Percentiles rank a stretch among this genome's conserved stretches.
Evolutionary conservation across 2,113 vertebrate species (phyloP).

Genomic region (Corydoras sp.): DNA sequence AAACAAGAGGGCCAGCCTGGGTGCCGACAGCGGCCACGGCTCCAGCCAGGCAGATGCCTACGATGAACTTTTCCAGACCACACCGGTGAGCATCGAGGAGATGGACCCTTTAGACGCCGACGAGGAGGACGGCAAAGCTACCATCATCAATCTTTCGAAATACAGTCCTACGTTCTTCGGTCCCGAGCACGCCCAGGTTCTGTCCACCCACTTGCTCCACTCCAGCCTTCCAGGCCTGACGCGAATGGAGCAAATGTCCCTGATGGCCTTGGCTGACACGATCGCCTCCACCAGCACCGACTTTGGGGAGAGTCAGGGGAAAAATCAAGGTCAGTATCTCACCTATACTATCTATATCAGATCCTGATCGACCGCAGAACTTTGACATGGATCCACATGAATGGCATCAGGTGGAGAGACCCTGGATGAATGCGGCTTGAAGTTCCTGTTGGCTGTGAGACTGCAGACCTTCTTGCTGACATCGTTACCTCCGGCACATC

Average conservation of each 20-base stretch:
- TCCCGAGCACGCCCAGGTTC: slow-evolving; percentile 87
- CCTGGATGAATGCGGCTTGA: slow-evolving; percentile 93
- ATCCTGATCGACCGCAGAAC: no score
- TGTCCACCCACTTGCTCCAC: slow-evolving; percentile 89
- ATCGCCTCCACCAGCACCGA: slow-evolving; percentile 93
- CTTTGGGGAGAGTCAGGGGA: slow-evolving; percentile 84
- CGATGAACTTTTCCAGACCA: slow-evolving; percentile 83
- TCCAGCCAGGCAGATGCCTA: slow-evolving; percentile 71
- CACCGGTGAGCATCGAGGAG: slow-evolving; percentile 58
- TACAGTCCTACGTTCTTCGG: slow-evolving; percentile 91
- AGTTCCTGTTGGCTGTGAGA: slow-evolving; percentile 88
- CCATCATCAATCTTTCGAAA: slow-evolving; percentile 88
- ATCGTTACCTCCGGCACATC: slow-evolving; percentile 81
- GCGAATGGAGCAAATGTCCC: slow-evolving; percentile 94
- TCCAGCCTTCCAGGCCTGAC: slow-evolving; percentile 92
- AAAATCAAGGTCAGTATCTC: slow-evolving; percentile 73
- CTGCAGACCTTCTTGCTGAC: slow-evolving; percentile 92
- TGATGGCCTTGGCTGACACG: slow-evolving; percentile 94
- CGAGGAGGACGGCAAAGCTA: slow-evolving; percentile 68
- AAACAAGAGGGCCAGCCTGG: slow-evolving; percentile 69
- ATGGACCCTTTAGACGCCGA: slow-evolving; percentile 67
- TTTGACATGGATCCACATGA: no score
- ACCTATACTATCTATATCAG: background rate
- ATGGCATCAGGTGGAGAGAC: slow-evolving; percentile 82
- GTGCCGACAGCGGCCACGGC: slow-evolving; percentile 68